Percentiles rank a stretch among this genome's conserved stretches.
Evolutionary conservation across 2,888 invertebrate genomes (phyloP).

Genomic region (Drosophila kanekoi): DNA sequence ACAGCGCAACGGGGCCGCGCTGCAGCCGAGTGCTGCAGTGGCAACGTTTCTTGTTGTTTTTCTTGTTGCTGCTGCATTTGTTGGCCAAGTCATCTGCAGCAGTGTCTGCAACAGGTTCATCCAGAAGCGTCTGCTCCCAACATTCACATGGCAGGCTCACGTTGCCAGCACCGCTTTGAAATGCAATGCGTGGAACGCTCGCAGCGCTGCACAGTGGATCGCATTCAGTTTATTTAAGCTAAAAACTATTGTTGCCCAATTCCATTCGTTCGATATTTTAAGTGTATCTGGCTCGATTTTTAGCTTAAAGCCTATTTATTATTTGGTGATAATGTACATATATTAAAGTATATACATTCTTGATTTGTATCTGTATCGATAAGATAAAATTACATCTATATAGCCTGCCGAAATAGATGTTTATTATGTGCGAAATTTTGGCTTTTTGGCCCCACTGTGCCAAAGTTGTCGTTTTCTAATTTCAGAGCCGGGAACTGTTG

Average conservation of each 20-base stretch:
- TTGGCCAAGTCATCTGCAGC: slow-evolving; percentile 10
- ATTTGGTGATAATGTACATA: no score
- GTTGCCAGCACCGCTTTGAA: slow-evolving; percentile 47
- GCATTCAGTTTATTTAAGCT: no score
- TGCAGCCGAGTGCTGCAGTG: slow-evolving; percentile 28
- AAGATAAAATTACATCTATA: no score
- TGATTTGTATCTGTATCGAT: no score
- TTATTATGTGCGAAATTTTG: no score
- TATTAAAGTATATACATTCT: no score
- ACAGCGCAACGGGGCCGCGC: slow-evolving; percentile 13
- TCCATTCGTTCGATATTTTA: no score
- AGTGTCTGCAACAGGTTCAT: slow-evolving; percentile 46
- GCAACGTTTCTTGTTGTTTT: slow-evolving; percentile 4
- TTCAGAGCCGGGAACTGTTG: slow-evolving; percentile 37
- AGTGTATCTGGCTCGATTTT: no score
- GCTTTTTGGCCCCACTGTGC: slow-evolving; percentile 27
- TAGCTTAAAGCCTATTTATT: no score
- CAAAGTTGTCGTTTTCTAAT: slow-evolving; percentile 42
- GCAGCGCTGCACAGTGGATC: slow-evolving; percentile 34
- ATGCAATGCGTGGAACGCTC: slow-evolving; percentile 33
- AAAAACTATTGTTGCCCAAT: no score
- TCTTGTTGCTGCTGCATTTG: slow-evolving; percentile 7
- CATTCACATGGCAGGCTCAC: slow-evolving; percentile 38
- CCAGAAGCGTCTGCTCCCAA: slow-evolving; percentile 7
- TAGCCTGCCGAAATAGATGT: no score